Evolutionary conservation across 2,797 vertebrate genomes (phyloP).

Genomic region (Oophaga sylvatica): DNA sequence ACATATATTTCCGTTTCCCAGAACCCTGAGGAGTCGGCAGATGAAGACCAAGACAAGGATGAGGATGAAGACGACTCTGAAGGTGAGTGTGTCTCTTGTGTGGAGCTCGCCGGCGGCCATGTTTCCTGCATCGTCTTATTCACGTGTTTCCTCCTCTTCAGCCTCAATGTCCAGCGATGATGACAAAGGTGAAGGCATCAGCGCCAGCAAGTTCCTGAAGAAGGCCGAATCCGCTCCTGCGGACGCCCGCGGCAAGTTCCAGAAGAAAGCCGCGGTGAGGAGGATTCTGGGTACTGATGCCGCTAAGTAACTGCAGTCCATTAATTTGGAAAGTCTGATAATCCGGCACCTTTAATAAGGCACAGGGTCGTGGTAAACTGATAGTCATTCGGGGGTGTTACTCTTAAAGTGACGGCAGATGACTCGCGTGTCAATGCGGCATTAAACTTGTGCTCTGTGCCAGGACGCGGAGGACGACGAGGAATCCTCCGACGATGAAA

Average conservation of each 20-base stretch:
- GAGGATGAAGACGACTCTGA: slow-evolving; percentile 82
- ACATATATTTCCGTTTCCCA: slow-evolving; percentile 61
- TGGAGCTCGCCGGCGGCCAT: background rate
- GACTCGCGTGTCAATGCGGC: no score
- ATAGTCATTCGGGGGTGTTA: no score
- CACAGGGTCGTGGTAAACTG: no score
- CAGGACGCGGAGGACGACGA: slow-evolving; percentile 82
- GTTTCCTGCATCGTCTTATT: background rate
- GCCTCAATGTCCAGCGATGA: slow-evolving; percentile 70
- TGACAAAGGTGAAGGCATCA: slow-evolving; percentile 71
- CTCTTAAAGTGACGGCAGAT: no score
- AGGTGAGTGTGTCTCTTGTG: slow-evolving; percentile 60
- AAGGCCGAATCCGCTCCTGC: slow-evolving; percentile 78
- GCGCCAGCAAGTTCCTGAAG: slow-evolving; percentile 83
- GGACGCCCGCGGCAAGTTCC: slow-evolving; percentile 81
- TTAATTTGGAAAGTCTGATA: background rate
- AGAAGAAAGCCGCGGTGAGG: slow-evolving; percentile 81
- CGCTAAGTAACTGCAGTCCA: no score
- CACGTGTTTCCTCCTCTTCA: slow-evolving; percentile 36
- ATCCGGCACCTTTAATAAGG: no score
- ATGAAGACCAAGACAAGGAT: slow-evolving; percentile 89
- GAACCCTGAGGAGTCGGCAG: slow-evolving; percentile 90
- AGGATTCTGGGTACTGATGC: background rate
- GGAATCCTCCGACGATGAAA: slow-evolving; percentile 83
- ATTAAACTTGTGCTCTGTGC: slow-evolving; percentile 51